These are phyloP conservation scores for Micrasema longulum DNA, from an alignment of 1,140 invertebrate genomes.

Conservation along the genomic window DNA sequence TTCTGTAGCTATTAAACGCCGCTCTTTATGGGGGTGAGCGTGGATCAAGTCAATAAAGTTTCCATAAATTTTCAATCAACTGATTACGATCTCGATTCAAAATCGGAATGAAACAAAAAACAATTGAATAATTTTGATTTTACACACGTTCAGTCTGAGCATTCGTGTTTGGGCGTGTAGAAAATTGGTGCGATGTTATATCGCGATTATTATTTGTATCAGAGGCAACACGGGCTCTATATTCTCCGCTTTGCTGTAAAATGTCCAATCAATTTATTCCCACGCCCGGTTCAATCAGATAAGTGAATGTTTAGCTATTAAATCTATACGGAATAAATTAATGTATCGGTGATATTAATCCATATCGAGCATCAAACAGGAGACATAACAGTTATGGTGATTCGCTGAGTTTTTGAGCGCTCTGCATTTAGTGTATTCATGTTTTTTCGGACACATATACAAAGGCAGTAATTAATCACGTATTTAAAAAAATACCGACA, in stretches of 20 bases:
- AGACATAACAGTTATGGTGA: slow-evolving; percentile 17
- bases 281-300: slow-evolving; percentile 27
- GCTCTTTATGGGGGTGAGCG: slow-evolving; percentile 15
- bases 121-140: slow-evolving; percentile 37
- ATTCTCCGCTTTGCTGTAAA: slow-evolving; percentile 26
- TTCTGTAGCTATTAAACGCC: slow-evolving; percentile 13
- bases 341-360: slow-evolving; percentile 32
- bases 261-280: slow-evolving; percentile 42
- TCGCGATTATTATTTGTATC: slow-evolving; percentile 27
- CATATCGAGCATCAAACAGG: not conserved
- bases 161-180: slow-evolving; percentile 31
- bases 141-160: slow-evolving; percentile 23
- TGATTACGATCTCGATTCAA: slow-evolving; percentile 32
- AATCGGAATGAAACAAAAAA: slow-evolving; percentile 26
- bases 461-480: too few relatives aligned
- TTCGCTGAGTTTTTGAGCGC: not conserved
- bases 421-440: too few relatives aligned
- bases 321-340: slow-evolving; percentile 27
- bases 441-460: too few relatives aligned
- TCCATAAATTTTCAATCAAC: slow-evolving; percentile 34
- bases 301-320: slow-evolving; percentile 34
- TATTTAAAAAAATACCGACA: too few relatives aligned
- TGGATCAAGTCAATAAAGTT: slow-evolving; percentile 31
- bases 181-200: slow-evolving; percentile 26
- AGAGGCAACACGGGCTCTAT: slow-evolving; percentile 1